Base-by-base conservation (phyloP, 2,113 vertebrate genomes). In the Eubucco bourcierii region DNA sequence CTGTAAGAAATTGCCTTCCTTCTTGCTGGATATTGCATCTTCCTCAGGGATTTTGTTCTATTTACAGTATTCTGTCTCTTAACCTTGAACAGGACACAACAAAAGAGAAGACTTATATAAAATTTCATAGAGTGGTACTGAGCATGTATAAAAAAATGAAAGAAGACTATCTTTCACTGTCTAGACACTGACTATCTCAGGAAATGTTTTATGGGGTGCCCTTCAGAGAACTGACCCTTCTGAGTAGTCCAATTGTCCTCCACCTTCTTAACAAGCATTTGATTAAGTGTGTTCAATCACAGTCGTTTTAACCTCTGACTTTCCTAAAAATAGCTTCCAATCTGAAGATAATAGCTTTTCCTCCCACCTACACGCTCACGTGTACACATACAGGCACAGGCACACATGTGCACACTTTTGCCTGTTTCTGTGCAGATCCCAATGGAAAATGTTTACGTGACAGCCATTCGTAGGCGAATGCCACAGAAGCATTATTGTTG, bases 371-470 rank as follows among this genome's bases (percentile, higher is more conserved):
- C 63, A 24, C 44, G 41, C 66, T 44, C 19, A 4, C 23, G 16
- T 7, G 0, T 55, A 12, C 8, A 4, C 37, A 20, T 68, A 3
- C 15, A 17, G 1, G 4, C 66, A 64, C 39, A 34, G 0, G 0
- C 20, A 33, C 39, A 84, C 46, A 61, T 39, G n/a, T 19, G 3
- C 70, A 87, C 59, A 24, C 58, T 70, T 95, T 83, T 33, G 47
- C 61, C 52, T 33, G 94, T 97, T 97, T 92, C 96, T 50, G 5
- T 94, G 94, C 97, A 96, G 95, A 97, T 94, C 41, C 87, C 53
- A 18, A 77, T 90, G 63, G 77, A 93, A 95, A 92, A 77, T 68
- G 64, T 72, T 95, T 94, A 83, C 46, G 11, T 82, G 34, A 86
- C 87, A 95, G 18, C 89, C 41, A 31, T 93, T 60, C 7, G 0